These are phyloP conservation scores for Engraulis encrasicolus DNA, from an alignment of 2,113 vertebrate genomes.

Conservation along the genomic window DNA sequence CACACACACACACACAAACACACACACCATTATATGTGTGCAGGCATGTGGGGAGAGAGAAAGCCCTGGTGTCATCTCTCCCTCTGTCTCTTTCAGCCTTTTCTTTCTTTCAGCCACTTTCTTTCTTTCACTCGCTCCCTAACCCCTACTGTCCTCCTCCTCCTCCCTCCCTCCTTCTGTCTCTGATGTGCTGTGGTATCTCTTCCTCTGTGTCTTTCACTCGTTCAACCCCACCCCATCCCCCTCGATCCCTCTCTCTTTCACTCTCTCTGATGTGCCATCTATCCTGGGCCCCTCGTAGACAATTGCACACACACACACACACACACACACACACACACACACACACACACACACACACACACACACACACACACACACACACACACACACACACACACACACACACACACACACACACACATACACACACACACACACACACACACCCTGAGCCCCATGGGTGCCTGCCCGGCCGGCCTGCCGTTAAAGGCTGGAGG, in stretches of 20 bases:
- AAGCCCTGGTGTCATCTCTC: conserved; percentile 35
- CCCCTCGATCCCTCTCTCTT: no score
- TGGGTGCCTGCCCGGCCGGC: not conserved
- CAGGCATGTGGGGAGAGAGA: conserved; percentile 63
- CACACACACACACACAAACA: no score
- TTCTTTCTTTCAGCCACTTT: no score
- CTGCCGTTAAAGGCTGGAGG: not conserved
- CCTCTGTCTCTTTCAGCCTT: conserved; percentile 2
- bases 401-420: not conserved
- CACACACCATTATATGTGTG: conserved; percentile 48
- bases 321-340: not conserved
- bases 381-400: not conserved
- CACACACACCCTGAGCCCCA: not conserved
- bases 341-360: not conserved
- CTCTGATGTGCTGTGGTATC: no score
- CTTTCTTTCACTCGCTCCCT: not conserved
- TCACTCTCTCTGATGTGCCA: not conserved
- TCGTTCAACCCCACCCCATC: not conserved
- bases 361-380: not conserved
- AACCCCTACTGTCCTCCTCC: no score
- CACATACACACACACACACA: not conserved
- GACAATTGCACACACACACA: not conserved
- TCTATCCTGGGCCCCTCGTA: not conserved
- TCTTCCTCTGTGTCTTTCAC: not conserved
- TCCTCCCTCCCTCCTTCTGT: not conserved